Percentiles rank a stretch among this genome's conserved stretches.
These are phyloP conservation scores for Volucella bombylans DNA, from an alignment of 2,888 invertebrate genomes.

Conservation along the genomic window DNA sequence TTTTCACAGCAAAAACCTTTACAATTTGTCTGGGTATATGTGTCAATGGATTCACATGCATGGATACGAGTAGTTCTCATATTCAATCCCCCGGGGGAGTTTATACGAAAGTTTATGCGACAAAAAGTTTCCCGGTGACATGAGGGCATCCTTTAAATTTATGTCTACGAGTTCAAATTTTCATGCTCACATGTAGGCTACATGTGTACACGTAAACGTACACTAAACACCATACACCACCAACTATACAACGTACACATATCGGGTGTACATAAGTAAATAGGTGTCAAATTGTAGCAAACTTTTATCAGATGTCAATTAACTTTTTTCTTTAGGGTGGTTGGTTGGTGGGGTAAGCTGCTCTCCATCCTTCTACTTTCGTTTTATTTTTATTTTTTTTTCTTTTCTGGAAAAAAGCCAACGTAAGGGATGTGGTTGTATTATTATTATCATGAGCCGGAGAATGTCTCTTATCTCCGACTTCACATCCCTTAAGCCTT, in stretches of 20 bases:
- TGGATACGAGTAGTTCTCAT: constrained; percentile 41
- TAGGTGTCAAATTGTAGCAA: constrained; percentile 69
- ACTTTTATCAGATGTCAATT: constrained; percentile 70
- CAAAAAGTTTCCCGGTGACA: constrained; percentile 67
- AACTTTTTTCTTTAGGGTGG: constrained; percentile 44
- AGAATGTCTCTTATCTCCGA: constrained; percentile 13
- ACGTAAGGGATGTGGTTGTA: constrained; percentile 33
- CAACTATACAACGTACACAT: constrained; percentile 4
- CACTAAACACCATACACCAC: too few relatives aligned
- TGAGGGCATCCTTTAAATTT: constrained; percentile 65
- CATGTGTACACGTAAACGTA: constrained; percentile 51
- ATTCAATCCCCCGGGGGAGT: constrained; percentile 49
- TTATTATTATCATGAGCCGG: constrained; percentile 36
- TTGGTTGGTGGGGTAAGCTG: constrained; percentile 58
- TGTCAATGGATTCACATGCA: too few relatives aligned
- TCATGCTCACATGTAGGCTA: constrained; percentile 44
- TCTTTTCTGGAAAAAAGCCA: constrained; percentile 22
- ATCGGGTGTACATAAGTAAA: constrained; percentile 46
- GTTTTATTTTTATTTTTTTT: constrained; percentile 38
- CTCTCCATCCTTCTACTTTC: constrained; percentile 60
- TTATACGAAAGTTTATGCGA: constrained; percentile 64
- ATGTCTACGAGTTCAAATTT: constrained; percentile 53
- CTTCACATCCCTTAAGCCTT: constrained; percentile 3
- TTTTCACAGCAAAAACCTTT: constrained; percentile 32
- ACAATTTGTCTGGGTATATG: background rate